These are phyloP conservation scores for Charadrius vociferus DNA, from an alignment of 2,113 vertebrate genomes.

Conservation along the genomic window DNA sequence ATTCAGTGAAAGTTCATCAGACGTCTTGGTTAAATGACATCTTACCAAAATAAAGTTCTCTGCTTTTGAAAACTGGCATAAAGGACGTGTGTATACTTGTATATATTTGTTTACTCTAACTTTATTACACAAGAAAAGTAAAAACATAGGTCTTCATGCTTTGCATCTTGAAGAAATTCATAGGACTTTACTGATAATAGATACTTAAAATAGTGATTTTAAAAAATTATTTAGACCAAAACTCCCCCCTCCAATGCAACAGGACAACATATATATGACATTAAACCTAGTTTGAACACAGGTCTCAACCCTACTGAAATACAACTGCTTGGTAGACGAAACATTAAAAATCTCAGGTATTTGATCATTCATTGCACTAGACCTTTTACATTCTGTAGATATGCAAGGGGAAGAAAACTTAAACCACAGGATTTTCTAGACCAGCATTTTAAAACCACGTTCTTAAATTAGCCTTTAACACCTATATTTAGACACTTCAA, in stretches of 20 bases:
- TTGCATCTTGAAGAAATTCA: neutral
- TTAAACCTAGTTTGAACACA: neutral
- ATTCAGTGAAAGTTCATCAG: neutral
- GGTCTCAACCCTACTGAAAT: neutral
- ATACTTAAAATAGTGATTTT: neutral
- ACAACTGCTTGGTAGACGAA: neutral
- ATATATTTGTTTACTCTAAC: neutral
- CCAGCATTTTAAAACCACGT: neutral
- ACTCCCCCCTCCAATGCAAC: neutral
- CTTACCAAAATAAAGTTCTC: neutral
- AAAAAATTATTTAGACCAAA: neutral
- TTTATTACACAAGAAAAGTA: neutral
- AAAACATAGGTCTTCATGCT: neutral
- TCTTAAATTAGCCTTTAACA: conserved; percentile 10
- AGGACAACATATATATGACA: neutral
- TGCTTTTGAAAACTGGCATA: neutral
- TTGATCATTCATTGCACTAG: neutral
- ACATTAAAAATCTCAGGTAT: neutral
- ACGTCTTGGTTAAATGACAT: neutral
- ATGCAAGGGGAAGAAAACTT: neutral
- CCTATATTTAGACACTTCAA: neutral
- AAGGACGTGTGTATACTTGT: neutral
- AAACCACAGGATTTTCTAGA: neutral
- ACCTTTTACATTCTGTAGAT: neutral
- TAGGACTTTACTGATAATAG: neutral